phyloP scores from a whole-genome alignment of 2,888 invertebrate genomes.

The Flexamia atlantica region DNA sequence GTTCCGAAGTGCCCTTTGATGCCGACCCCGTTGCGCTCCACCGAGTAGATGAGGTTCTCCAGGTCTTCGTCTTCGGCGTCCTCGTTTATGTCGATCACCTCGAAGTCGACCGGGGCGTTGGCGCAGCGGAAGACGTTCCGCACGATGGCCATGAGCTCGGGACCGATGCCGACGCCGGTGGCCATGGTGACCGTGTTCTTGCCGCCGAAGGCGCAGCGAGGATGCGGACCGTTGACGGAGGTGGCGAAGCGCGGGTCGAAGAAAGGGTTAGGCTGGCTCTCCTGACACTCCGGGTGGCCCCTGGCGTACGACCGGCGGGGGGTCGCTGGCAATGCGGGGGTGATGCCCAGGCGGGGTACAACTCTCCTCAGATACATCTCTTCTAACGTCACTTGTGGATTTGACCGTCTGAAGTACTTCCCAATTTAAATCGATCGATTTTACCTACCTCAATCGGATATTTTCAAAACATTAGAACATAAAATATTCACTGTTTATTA shows the following conservation, averaged over 20 bases:
- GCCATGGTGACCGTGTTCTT: slow-evolving; percentile 51
- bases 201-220: slow-evolving; percentile 8
- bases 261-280: neutral
- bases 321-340: neutral
- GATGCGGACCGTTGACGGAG: slow-evolving; percentile 20
- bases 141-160: slow-evolving; percentile 39
- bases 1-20: slow-evolving; percentile 31
- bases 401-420: too few relatives aligned
- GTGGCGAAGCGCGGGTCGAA: slow-evolving; percentile 41
- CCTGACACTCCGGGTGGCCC: neutral
- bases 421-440: too few relatives aligned
- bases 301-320: neutral
- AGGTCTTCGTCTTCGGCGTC: slow-evolving; percentile 15
- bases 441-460: too few relatives aligned
- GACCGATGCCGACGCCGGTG: slow-evolving; percentile 37
- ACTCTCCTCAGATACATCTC: neutral
- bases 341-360: neutral
- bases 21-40: slow-evolving; percentile 57
- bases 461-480: too few relatives aligned
- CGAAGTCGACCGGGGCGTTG: slow-evolving; percentile 51
- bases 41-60: slow-evolving; percentile 48
- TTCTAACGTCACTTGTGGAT: too few relatives aligned
- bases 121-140: neutral
- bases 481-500: too few relatives aligned
- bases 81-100: slow-evolving; percentile 3